Evolutionary conservation across 2,113 vertebrate species (phyloP).

Genomic region (Puntigrus tetrazona): DNA sequence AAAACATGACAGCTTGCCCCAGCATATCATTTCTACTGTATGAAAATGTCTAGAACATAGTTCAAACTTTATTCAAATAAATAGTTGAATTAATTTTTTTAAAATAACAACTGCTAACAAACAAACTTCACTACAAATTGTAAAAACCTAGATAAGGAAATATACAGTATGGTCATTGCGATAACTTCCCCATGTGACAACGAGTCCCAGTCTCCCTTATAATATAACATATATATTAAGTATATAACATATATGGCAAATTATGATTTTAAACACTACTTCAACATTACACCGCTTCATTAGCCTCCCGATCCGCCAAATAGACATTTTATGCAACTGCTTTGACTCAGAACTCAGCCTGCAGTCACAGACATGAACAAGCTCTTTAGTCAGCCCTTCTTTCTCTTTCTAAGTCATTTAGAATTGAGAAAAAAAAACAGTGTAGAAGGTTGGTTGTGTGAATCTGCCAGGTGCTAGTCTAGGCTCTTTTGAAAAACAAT

Average conservation of each 20-base stretch:
- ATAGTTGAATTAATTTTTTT: background rate
- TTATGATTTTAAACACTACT: background rate
- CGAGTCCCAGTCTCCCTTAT: background rate
- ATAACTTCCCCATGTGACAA: background rate
- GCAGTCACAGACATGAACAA: conserved; percentile 13
- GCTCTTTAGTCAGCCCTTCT: background rate
- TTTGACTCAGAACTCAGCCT: background rate
- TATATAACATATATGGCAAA: background rate
- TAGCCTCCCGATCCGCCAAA: background rate
- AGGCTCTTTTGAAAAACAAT: background rate
- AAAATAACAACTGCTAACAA: background rate
- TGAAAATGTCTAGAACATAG: background rate
- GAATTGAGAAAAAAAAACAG: background rate
- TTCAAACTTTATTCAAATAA: background rate
- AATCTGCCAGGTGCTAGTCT: background rate
- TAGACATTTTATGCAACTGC: background rate
- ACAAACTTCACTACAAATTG: background rate
- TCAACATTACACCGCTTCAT: background rate
- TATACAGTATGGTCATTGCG: background rate
- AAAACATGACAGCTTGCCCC: background rate
- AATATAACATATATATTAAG: background rate
- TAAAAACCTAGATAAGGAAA: background rate
- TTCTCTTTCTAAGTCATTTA: background rate
- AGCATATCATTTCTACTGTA: background rate
- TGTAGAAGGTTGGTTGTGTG: background rate